Evolutionary conservation across 1,140 invertebrate species (phyloP).

Genomic region (Drosophila sulfurigaster): DNA sequence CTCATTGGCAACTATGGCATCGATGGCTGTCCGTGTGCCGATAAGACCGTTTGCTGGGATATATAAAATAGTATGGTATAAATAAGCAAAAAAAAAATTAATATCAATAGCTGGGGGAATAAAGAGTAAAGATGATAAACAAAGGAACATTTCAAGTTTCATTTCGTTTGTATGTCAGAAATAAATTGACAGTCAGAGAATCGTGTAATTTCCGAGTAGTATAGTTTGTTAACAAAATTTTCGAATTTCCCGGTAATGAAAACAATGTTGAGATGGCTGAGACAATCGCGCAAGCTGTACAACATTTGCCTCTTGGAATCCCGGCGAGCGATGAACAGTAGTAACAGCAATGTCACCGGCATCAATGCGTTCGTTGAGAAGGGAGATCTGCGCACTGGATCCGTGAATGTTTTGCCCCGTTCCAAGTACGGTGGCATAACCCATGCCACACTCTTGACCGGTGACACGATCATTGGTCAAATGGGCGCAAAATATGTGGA

Average conservation of each 20-base stretch:
- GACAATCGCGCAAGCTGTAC: neutral
- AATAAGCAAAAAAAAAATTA: neutral
- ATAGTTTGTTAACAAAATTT: conserved; percentile 14
- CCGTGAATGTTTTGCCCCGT: conserved; percentile 47
- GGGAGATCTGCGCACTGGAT: conserved; percentile 8
- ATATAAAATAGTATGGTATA: conserved; percentile 19
- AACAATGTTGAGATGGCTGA: conserved; percentile 27
- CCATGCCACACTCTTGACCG: conserved; percentile 60
- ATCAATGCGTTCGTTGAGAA: conserved; percentile 34
- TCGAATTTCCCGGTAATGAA: conserved; percentile 3
- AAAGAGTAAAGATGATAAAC: conserved; percentile 17
- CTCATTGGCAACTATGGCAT: conserved; percentile 59
- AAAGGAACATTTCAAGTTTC: neutral
- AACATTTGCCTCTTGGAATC: neutral
- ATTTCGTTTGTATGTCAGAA: too few relatives aligned
- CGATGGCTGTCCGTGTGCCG: conserved; percentile 66
- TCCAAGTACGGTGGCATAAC: conserved; percentile 68
- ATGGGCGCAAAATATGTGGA: conserved; percentile 64
- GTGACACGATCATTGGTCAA: conserved; percentile 58
- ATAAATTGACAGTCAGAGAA: neutral
- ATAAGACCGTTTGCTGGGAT: conserved; percentile 63
- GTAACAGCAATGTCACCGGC: conserved; percentile 9
- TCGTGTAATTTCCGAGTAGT: neutral
- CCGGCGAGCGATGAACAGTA: neutral
- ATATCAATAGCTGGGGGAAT: conserved; percentile 13